Evolutionary conservation across 2,797 vertebrate genomes (phyloP).

Genomic region (Tachyglossus aculeatus): DNA sequence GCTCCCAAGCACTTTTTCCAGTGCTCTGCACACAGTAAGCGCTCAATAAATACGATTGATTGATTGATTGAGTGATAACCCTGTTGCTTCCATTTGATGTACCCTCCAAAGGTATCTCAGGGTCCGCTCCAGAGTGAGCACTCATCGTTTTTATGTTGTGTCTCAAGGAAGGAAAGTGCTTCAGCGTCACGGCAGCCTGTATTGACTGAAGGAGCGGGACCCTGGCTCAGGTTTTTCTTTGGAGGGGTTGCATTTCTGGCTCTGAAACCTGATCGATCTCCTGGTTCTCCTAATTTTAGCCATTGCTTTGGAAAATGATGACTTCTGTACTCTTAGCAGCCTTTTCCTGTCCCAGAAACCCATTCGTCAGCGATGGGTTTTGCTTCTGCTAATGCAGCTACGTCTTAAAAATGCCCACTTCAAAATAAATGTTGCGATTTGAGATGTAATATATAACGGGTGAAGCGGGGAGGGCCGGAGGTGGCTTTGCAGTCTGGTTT

Average conservation of each 20-base stretch:
- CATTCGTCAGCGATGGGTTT: constrained; percentile 64
- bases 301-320: constrained; percentile 41
- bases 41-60: too few species aligned
- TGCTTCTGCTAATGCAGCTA: constrained; percentile 57
- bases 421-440: background rate
- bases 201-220: constrained; percentile 67
- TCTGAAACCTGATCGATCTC: constrained; percentile 28
- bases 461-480: background rate
- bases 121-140: constrained; percentile 38
- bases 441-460: background rate
- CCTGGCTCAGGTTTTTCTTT: constrained; percentile 57
- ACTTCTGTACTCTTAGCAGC: constrained; percentile 80
- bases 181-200: constrained; percentile 54
- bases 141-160: constrained; percentile 67
- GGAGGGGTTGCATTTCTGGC: constrained; percentile 46
- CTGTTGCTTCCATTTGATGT: constrained; percentile 9
- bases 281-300: constrained; percentile 21
- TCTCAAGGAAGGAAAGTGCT: constrained; percentile 70
- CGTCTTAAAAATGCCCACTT: constrained; percentile 48
- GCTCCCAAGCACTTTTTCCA: too few species aligned
- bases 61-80: constrained; percentile 11
- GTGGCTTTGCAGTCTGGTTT: background rate
- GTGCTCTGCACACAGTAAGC: too few species aligned
- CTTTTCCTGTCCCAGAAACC: constrained; percentile 72
- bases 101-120: background rate